Evolutionary conservation across 2,113 vertebrate species (phyloP).

Genomic region (Heloderma charlesbogerti): DNA sequence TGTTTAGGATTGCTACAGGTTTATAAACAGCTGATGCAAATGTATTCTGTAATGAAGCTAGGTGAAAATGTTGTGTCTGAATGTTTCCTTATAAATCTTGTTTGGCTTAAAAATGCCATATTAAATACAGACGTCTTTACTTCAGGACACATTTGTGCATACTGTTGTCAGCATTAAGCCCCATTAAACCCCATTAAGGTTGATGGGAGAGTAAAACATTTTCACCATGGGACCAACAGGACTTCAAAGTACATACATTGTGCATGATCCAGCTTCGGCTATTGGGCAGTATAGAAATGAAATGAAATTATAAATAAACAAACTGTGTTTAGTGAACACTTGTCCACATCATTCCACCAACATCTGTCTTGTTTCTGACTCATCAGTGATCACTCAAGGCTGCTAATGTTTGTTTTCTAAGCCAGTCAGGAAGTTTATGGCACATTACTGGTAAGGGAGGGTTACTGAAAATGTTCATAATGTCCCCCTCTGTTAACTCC

Average conservation of each 20-base stretch:
- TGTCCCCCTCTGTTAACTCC: not conserved
- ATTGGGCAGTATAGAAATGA: too few species aligned
- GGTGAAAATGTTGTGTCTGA: not conserved
- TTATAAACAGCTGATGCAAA: not conserved
- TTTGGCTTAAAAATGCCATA: not conserved
- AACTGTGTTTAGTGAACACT: not conserved
- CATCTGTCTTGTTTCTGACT: slow-evolving; percentile 13
- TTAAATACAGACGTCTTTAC: not conserved
- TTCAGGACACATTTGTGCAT: not conserved
- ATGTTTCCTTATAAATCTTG: not conserved
- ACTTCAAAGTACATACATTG: not conserved
- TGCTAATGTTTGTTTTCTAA: not conserved
- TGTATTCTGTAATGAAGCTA: slow-evolving; percentile 2
- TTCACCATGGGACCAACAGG: not conserved
- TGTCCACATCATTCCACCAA: rapidly evolving
- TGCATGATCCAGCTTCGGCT: too few species aligned
- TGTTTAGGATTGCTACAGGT: not conserved
- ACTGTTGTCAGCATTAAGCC: not conserved
- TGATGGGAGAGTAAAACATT: not conserved
- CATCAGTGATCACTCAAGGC: not conserved
- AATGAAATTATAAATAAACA: too few species aligned
- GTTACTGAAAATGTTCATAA: not conserved
- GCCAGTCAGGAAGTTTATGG: not conserved
- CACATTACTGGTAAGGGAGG: slow-evolving; percentile 1
- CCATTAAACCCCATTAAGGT: not conserved